Conservation (phyloP, 2,888 invertebrate genomes). For the Chaetogeoica ovagalla region DNA sequence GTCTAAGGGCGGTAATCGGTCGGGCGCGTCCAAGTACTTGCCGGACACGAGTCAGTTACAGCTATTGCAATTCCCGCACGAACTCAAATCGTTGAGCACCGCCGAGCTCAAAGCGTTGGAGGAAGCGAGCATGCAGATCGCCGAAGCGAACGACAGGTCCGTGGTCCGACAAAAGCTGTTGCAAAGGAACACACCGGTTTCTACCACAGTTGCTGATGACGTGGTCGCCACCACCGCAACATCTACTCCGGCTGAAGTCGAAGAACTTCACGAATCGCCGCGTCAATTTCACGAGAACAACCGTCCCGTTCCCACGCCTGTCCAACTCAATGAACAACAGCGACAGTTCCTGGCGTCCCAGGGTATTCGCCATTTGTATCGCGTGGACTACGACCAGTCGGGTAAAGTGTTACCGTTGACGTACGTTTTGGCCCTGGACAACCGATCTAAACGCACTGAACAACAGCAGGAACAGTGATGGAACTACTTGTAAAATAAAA, state of each 20-base stretch:
- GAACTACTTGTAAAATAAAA: too few relatives aligned
- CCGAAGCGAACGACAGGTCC: constrained; percentile 1
- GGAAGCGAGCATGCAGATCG: constrained; percentile 49
- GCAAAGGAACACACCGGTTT: background rate
- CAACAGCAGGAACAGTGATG: background rate
- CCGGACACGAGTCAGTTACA: constrained; percentile 42
- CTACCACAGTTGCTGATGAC: background rate
- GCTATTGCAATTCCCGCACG: constrained; percentile 48
- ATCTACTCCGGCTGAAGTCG: background rate
- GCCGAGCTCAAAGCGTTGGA: constrained; percentile 55
- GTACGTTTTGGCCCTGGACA: constrained; percentile 56
- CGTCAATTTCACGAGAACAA: background rate
- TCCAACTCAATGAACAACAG: constrained; percentile 55
- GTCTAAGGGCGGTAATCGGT: constrained; percentile 15
- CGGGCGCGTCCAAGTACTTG: constrained; percentile 35
- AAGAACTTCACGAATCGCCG: background rate
- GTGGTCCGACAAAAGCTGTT: background rate
- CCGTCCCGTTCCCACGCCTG: constrained; percentile 54
- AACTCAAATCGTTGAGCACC: constrained; percentile 54
- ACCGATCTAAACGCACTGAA: constrained; percentile 14
- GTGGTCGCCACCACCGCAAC: background rate
- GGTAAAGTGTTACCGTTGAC: constrained; percentile 54
- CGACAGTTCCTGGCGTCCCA: constrained; percentile 54
- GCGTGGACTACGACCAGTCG: constrained; percentile 55
- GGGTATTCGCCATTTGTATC: constrained; percentile 56